phyloP scores from a whole-genome alignment of 2,888 invertebrate species.

The Drosophila mimica region DNA sequence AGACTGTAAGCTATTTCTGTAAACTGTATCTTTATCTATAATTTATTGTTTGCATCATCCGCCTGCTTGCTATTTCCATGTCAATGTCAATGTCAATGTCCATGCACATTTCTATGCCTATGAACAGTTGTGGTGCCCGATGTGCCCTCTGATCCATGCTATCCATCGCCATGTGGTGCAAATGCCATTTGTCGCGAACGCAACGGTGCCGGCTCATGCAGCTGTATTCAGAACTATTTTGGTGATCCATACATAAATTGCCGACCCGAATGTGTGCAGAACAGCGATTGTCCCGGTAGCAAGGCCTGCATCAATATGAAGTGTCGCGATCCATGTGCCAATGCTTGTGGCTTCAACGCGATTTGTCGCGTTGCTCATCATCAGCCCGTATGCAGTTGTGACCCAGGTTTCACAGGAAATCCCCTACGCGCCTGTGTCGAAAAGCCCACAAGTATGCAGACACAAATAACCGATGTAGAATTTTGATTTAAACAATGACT shows the following conservation, averaged over 20 bases:
- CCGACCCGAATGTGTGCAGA: conserved; percentile 94
- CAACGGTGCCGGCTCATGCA: conserved; percentile 92
- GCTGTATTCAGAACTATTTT: conserved; percentile 92
- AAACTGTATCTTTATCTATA: conserved; percentile 25
- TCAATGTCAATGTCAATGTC: conserved; percentile 49
- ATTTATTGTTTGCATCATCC: conserved; percentile 41
- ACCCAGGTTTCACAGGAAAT: conserved; percentile 91
- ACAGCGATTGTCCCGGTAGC: conserved; percentile 91
- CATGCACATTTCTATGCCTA: conserved; percentile 14
- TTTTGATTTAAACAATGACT: conserved; percentile 1
- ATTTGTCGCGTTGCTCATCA: conserved; percentile 93
- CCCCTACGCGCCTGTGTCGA: conserved; percentile 90
- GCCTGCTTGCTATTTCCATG: conserved; percentile 63
- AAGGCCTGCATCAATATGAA: conserved; percentile 93
- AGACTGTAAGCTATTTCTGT: conserved; percentile 49
- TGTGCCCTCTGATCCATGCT: conserved; percentile 88
- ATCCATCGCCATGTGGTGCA: conserved; percentile 93
- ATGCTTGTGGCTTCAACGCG: conserved; percentile 93
- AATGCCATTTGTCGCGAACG: conserved; percentile 94
- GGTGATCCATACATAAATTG: conserved; percentile 95
- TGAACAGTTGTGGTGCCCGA: conserved; percentile 86
- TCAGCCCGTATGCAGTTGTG: conserved; percentile 91
- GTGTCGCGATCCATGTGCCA: conserved; percentile 93
- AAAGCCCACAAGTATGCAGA: conserved; percentile 84
- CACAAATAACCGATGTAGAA: neutral